Base-by-base conservation (phyloP, 1,140 invertebrate species). In the Dysdera silvatica region DNA sequence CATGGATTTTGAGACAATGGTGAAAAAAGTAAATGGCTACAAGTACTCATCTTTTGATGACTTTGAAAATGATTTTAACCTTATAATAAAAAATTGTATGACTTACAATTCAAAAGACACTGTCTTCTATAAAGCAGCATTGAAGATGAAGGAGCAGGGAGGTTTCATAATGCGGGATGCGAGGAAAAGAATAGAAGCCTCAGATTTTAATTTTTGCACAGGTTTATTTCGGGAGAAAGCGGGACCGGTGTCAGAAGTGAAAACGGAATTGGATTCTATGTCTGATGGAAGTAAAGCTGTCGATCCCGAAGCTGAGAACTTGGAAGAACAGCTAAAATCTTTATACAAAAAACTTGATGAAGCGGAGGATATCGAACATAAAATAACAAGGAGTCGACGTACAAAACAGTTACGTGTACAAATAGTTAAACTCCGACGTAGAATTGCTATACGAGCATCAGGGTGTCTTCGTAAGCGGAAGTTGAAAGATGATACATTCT, bases 1-100 rank as follows among this genome's bases (percentile, higher is more conserved):
- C 0, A 98, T 98, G 93, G 95, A 98, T 76, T 81, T 98, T 37
- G 88, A 88, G 45, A 97, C 93, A 0, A 98, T 98, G 89, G 76
- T 80, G 68, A 78, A 79, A 47, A 94, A 92, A 78, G 78, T 94
- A 14, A 84, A 89, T 51, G 76, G 80, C 32, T 85, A 88, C 62
- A 76, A 84, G 54, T 98, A 97, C 76, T 77, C 79, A 5, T 85
- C 82, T 24, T 78, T 98, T 37, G 83, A 87, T 55, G 82, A 85
- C 18, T 86, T 98, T 71, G 87, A 94, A 73, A 77, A 77, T 1
- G 95, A 98, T 78, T 97, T 98, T 73, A 84, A 88, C 70, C 78
- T 97, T 0, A 97, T 98, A 85, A 89, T 97, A 29, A 84, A 85
- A 55, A 98, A 98, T 74, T 98, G 95, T 74, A 80, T 95, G 59